Evolutionary conservation across 2,888 invertebrate species (phyloP), one percentile per base, ranked within the genome.

Genomic region (Hyposoter didymator): DNA sequence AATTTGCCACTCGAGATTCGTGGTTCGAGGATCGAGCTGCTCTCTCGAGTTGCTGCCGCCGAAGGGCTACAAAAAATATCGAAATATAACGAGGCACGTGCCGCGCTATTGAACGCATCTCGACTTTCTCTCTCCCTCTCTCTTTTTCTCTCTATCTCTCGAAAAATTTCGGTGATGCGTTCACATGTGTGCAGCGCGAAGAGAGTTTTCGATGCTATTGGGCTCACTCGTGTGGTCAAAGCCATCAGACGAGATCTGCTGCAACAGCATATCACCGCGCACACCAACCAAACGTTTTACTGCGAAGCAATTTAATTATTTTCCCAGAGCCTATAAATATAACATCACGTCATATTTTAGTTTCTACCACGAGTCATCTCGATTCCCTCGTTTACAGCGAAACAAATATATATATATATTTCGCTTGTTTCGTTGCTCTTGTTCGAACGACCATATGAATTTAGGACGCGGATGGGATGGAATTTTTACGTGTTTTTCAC

Each of bases 301-400:
- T 74, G 69, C 55, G 64, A 73, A 78, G 84, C 81, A 86, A 87
- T 85, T 86, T 84, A 88, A 84, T 86, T 87, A 78, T 86, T 87
- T 84, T 82, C 74, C 72, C 86, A 78, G 78, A 76, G 70, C 67
- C 85, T 82, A 87, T 87, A 87, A 88, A 87, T 86, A 79, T 52
- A 85, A 82, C 83, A 78, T 78, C 80, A 72, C 69, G 52, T 66
- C 67, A 59, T 59, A 62, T 62, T 62, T 82, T 62, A 45, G 81
- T 64, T 67, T 52, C 52, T 76, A 43, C 66, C 39, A 19, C 22
- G 28, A 62, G 45, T 55, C 55, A 70, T 75, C 45, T 75, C 64
- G 45, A 64, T 64, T 75, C 43, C 45, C 22, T 45, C 67, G 43
- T 45, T 14, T 17, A 47, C 69, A 47, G 14, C 17, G 45, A 69